phyloP scores from a whole-genome alignment of 2,797 vertebrate species.

The Limnodromus scolopaceus region DNA sequence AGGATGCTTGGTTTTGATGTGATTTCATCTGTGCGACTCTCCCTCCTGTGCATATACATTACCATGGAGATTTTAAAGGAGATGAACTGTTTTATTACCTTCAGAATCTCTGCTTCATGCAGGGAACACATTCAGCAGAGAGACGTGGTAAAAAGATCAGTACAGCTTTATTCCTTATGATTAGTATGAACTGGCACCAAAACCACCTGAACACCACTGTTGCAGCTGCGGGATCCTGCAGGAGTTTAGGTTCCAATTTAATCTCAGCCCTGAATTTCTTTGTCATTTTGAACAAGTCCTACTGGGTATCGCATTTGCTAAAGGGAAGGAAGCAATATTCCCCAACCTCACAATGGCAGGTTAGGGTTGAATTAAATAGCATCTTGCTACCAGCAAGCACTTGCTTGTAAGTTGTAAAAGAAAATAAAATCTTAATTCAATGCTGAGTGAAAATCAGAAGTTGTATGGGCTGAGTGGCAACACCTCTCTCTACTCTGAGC shows the following conservation, averaged over 20 bases:
- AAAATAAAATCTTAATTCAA: not conserved
- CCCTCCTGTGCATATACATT: not conserved
- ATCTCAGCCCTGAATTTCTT: not conserved
- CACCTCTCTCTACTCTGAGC: not conserved
- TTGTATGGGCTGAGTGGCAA: not conserved
- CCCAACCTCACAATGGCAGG: not conserved
- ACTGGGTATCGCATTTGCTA: not conserved
- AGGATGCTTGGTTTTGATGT: not conserved
- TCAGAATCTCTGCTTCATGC: not conserved
- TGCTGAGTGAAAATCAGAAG: not conserved
- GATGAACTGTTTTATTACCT: not conserved
- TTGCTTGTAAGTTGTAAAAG: not conserved
- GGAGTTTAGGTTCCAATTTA: not conserved
- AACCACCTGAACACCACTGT: not conserved
- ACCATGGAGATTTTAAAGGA: conserved; percentile 27
- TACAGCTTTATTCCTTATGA: not conserved
- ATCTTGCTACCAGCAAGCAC: not conserved
- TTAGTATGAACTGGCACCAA: not conserved
- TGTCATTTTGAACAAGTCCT: not conserved
- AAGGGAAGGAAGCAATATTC: not conserved
- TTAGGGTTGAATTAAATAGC: not conserved
- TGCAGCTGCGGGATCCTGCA: not conserved
- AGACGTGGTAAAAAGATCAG: not conserved
- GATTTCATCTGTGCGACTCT: not conserved
- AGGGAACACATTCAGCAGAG: not conserved